phyloP scores from a whole-genome alignment of 2,888 invertebrate species.

The Amphipyra berbera region DNA sequence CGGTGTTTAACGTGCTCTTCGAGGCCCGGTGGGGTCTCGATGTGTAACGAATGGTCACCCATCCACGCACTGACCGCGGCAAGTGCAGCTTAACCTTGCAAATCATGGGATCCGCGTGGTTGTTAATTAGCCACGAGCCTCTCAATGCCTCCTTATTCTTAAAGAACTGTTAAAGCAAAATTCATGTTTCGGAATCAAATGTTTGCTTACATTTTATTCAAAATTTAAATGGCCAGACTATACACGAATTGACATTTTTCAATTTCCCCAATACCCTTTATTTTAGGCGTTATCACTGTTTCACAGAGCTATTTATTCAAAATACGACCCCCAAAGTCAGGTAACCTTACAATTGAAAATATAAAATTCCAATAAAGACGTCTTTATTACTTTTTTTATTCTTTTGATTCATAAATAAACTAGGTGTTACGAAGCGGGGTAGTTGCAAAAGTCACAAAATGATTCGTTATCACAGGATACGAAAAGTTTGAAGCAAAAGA shows the following conservation, averaged over 20 bases:
- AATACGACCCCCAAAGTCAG: slow-evolving; percentile 38
- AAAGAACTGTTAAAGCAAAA: no score
- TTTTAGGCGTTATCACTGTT: slow-evolving; percentile 31
- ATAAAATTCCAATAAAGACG: slow-evolving; percentile 56
- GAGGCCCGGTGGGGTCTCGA: no score
- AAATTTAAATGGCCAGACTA: no score
- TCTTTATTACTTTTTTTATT: slow-evolving; percentile 55
- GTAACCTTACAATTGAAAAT: slow-evolving; percentile 52
- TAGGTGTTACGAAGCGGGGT: slow-evolving; percentile 23
- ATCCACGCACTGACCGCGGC: no score
- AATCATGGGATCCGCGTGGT: no score
- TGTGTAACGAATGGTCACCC: no score
- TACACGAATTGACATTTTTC: slow-evolving; percentile 32
- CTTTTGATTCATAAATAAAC: slow-evolving; percentile 49
- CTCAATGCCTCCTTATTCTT: no score
- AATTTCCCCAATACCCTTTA: slow-evolving; percentile 39
- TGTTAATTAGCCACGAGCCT: no score
- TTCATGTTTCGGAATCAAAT: no score
- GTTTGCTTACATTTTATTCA: no score
- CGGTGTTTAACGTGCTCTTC: no score
- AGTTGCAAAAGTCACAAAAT: slow-evolving; percentile 31
- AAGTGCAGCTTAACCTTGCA: no score
- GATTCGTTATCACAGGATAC: slow-evolving; percentile 25
- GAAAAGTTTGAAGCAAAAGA: slow-evolving; percentile 12
- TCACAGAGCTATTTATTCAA: slow-evolving; percentile 51